Evolutionary conservation across 2,113 vertebrate genomes (phyloP).

Genomic region (Butorides virescens): DNA sequence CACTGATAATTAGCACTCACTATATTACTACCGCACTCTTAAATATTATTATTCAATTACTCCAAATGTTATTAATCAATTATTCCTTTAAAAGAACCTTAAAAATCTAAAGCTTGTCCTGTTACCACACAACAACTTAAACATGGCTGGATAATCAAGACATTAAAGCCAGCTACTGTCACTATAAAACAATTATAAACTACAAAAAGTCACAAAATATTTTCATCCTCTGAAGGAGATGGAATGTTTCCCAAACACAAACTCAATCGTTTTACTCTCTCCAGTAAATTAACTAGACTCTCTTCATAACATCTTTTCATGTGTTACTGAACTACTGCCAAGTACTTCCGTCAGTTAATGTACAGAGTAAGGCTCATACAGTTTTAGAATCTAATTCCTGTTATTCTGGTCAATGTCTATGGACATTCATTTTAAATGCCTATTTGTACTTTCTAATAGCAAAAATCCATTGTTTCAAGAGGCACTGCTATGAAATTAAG

Average conservation of each 20-base stretch:
- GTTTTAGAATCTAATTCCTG: not conserved
- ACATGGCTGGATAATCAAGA: not conserved
- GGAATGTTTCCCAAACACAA: not conserved
- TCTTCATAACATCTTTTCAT: not conserved
- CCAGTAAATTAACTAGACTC: not conserved
- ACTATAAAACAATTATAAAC: not conserved
- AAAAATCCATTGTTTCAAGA: not conserved
- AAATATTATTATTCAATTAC: not conserved
- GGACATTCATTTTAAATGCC: not conserved
- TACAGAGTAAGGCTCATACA: not conserved
- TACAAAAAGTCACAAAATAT: not conserved
- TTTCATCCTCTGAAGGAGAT: not conserved
- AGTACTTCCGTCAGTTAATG: not conserved
- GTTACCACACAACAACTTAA: not conserved
- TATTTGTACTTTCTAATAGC: not conserved
- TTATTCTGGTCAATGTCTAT: not conserved
- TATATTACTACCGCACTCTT: no score
- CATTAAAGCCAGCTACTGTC: not conserved
- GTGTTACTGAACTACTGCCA: not conserved
- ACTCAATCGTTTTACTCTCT: not conserved
- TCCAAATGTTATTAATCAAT: not conserved
- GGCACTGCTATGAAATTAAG: not conserved
- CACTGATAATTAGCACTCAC: not conserved
- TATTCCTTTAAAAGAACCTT: not conserved
- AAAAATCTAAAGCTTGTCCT: not conserved